Evolutionary conservation across 2,113 vertebrate genomes (phyloP), one percentile per base, ranked within the genome.

Genomic region (Phylloscopus trochiloides): DNA sequence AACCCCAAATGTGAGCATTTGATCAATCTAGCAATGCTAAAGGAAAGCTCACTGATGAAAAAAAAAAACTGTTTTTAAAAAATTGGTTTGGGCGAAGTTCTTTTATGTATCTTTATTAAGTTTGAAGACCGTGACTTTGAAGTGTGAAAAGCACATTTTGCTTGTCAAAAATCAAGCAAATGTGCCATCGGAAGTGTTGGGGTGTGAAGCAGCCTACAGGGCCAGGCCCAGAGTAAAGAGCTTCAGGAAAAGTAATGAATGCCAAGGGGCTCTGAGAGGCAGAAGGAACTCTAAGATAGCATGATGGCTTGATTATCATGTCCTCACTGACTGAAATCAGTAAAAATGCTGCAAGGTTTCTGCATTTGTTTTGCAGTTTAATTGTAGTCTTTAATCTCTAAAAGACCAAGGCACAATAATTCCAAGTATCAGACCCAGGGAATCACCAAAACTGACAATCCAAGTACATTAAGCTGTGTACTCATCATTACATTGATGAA

Each of bases 291-390:
- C 59, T n/a, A 59, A 32, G 54, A 48, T 40, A 24, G 36, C 3
- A 0, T 55, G 29, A 51, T 83, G 15, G 7, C 26, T 79, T 83
- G 45, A 86, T 68, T 79, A n/a, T 55, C 21, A 8, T 51, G 17
- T 76, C 28, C 36, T 80, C 34, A 36, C 45, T 87, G 45, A 54
- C 45, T 52, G 51, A 70, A 66, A 82, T 82, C 25, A 26, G 43
- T 88, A 73, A 76, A 96, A 93, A 62, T 73, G 13, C 54, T 79
- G 67, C 61, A 83, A 93, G 62, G 31, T 90, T 85, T 88, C 55
- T 67, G 38, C 26, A 11, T 77, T 32, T 70, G 8, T 86, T 83
- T 73, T 88, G 26, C 66, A 76, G 14, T 66, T 90, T 70, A 91
- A 79, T 65, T 91, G 74, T 84, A 43, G 22, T 62, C 52, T 65